Evolutionary conservation across 2,113 vertebrate genomes (phyloP).

Genomic region (Trogon surrucura): DNA sequence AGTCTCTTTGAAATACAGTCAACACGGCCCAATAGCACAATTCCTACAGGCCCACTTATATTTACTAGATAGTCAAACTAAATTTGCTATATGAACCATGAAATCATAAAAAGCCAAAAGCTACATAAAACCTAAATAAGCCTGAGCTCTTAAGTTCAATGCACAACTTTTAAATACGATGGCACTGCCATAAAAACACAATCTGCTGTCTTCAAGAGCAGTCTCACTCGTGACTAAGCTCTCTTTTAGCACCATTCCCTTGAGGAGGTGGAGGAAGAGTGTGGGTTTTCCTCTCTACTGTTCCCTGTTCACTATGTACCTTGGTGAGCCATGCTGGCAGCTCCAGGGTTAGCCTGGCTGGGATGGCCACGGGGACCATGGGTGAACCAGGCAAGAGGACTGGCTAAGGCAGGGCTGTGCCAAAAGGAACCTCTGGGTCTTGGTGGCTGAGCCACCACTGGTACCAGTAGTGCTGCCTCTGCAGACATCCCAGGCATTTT

Average conservation of each 20-base stretch:
- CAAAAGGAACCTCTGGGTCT: background rate
- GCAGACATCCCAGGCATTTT: background rate
- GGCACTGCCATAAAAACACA: background rate
- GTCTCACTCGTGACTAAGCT: background rate
- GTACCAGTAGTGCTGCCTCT: background rate
- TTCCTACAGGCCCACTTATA: slow-evolving; percentile 5
- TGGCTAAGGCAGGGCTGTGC: background rate
- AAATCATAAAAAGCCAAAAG: slow-evolving; percentile 17
- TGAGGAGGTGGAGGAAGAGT: background rate
- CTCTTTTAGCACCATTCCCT: background rate
- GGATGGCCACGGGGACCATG: background rate
- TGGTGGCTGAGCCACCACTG: background rate
- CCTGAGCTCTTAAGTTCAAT: background rate
- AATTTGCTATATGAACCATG: background rate
- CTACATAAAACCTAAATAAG: background rate
- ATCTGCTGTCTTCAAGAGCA: background rate
- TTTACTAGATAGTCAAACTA: slow-evolving; percentile 7
- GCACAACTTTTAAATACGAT: background rate
- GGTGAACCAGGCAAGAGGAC: background rate
- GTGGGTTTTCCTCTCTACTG: background rate
- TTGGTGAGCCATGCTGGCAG: background rate
- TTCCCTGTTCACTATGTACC: background rate
- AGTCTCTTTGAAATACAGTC: background rate
- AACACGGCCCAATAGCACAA: background rate
- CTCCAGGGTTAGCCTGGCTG: fast-evolving